These are phyloP conservation scores for Heliocidaris erythrogramma DNA, from an alignment of 35 echinoderm and acorn worm genomes.

Conservation along the genomic window DNA sequence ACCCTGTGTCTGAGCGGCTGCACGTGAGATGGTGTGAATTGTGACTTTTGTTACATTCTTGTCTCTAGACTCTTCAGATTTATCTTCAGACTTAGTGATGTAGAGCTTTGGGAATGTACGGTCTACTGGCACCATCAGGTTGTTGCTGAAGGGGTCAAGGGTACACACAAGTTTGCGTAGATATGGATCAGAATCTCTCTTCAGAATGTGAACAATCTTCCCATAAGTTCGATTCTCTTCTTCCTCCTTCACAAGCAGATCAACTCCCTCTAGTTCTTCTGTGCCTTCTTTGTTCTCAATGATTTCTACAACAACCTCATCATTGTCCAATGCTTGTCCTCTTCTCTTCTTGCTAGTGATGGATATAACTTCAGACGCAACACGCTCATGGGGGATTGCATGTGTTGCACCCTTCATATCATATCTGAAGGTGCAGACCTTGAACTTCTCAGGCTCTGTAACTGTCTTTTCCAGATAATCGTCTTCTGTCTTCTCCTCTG, in stretches of 20 bases:
- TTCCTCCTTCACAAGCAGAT: conserved; percentile 44
- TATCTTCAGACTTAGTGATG: conserved; percentile 23
- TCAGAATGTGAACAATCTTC: conserved; percentile 61
- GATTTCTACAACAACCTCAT: conserved; percentile 79
- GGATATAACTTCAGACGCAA: conserved; percentile 17
- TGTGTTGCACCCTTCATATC: conserved; percentile 40
- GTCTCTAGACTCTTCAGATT: neutral
- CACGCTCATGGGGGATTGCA: conserved; percentile 55
- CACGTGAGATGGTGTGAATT: conserved; percentile 43
- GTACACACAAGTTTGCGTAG: conserved; percentile 57
- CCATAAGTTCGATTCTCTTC: conserved; percentile 60
- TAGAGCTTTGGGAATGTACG: conserved; percentile 65
- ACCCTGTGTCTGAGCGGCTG: neutral
- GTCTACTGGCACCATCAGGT: conserved; percentile 77
- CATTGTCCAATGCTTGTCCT: conserved; percentile 70
- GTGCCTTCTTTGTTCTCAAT: conserved; percentile 32
- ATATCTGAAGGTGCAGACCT: conserved; percentile 56
- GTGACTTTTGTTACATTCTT: conserved; percentile 20
- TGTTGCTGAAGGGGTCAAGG: conserved; percentile 53
- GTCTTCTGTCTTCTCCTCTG: conserved; percentile 16
- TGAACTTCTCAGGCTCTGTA: conserved; percentile 57
- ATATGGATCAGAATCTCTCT: conserved; percentile 49
- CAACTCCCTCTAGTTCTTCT: conserved; percentile 45
- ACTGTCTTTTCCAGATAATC: conserved; percentile 37
- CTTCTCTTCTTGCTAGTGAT: conserved; percentile 62